Evolutionary conservation across 2,888 invertebrate species (phyloP).

Genomic region (Alloscopus bannaensis): DNA sequence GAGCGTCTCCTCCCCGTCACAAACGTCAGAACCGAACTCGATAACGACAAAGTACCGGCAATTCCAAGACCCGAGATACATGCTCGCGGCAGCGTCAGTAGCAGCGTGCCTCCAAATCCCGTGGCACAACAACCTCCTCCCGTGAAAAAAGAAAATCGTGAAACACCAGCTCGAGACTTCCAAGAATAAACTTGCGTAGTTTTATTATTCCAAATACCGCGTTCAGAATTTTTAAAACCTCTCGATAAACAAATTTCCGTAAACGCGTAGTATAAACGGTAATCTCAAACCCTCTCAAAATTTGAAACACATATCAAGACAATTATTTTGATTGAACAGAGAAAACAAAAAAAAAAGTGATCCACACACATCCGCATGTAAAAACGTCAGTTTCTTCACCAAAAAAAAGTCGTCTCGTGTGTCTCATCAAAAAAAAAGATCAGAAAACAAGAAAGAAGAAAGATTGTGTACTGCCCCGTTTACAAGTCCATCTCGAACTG

Average conservation of each 20-base stretch:
- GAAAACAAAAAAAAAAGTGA: background rate
- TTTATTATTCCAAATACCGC: no score
- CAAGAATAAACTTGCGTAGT: conserved; percentile 24
- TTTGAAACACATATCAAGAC: background rate
- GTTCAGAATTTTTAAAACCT: no score
- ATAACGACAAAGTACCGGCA: conserved; percentile 13
- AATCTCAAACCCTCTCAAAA: background rate
- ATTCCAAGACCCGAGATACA: conserved; percentile 22
- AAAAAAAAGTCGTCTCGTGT: background rate
- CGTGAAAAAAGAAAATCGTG: background rate
- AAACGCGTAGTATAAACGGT: no score
- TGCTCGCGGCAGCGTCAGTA: conserved; percentile 15
- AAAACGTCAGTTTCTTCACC: no score
- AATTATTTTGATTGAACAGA: background rate
- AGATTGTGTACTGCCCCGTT: background rate
- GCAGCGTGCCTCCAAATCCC: conserved; percentile 26
- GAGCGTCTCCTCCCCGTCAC: background rate
- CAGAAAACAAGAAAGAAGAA: conserved; percentile 3
- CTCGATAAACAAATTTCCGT: no score
- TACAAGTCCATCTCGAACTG: conserved; percentile 73
- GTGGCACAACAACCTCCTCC: background rate
- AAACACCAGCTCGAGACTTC: background rate
- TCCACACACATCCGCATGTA: no score
- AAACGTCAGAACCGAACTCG: background rate
- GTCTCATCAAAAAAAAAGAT: background rate